A percentile compares a stretch with the other conserved stretches of the same genome.
These are phyloP conservation scores for Anolis apletophallus DNA, from an alignment of 2,797 vertebrate genomes.

Conservation along the genomic window DNA sequence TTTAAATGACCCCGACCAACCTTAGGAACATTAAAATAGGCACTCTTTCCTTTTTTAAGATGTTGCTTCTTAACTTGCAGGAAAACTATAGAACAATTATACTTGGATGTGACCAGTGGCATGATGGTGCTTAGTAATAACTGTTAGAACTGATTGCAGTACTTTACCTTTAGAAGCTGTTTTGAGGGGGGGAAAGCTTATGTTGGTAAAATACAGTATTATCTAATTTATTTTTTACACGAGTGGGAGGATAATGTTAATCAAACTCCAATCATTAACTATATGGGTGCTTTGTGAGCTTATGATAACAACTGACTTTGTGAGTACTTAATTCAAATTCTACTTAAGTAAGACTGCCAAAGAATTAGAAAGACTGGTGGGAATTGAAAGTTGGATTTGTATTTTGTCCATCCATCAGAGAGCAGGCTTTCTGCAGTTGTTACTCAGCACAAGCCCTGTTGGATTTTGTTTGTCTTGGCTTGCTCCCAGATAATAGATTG, in stretches of 20 bases:
- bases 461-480: slow-evolving; percentile 16
- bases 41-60: background rate
- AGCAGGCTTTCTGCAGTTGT: slow-evolving; percentile 17
- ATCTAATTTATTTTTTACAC: background rate
- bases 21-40: background rate
- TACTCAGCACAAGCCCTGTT: slow-evolving; percentile 36
- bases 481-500: slow-evolving; percentile 42
- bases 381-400: slow-evolving; percentile 9
- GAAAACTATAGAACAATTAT: background rate
- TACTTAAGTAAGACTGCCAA: background rate
- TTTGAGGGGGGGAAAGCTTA: background rate
- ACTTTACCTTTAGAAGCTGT: background rate
- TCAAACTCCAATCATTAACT: background rate
- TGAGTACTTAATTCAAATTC: slow-evolving; percentile 19
- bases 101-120: background rate
- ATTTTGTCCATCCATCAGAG: slow-evolving; percentile 27
- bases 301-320: slow-evolving; percentile 11
- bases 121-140: background rate
- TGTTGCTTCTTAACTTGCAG: background rate
- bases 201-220: background rate
- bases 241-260: slow-evolving; percentile 26
- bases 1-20: background rate
- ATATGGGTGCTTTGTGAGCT: no score
- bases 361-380: background rate
- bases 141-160: background rate